Evolutionary conservation across 2,113 vertebrate genomes (phyloP), one percentile per base, ranked within the genome.

Genomic region (Sceloporus tristichus): DNA sequence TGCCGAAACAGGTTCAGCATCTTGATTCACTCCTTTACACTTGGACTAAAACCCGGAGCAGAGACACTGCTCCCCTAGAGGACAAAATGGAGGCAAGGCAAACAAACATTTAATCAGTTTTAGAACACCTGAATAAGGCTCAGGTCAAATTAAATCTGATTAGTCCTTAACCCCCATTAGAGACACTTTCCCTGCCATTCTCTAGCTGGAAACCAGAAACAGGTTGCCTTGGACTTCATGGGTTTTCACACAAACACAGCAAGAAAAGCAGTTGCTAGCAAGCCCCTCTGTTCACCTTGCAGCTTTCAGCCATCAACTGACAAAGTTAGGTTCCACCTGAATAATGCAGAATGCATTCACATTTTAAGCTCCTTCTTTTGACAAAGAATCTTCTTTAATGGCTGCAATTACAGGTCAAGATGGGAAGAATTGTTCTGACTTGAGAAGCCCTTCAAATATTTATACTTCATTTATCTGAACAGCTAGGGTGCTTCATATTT

Each of bases 371-470:
- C 59, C 93, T 34, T n/a, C 53, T n/a, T 76, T 25, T 16, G 75
- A 62, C 91, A 78, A 94, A 95, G 89, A 82, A 80, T 82, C 66
- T 71, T 88, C 0, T 13, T 88, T 94, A 94, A 92, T 92, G 89
- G 82, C 90, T 87, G 77, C 90, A 91, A 53, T 93, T 94, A 88
- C 0, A n/a, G 9, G 54, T 48, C 85, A 75, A 89, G 86, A 71
- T 91, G 78, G 74, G 91, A 77, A 84, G 81, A 91, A 82, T 18
- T 87, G 85, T 38, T 89, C 77, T 87, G 87, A 89, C 84, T 82
- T 89, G 82, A 90, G 90, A 76, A 65, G 88, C 48, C 0, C 59
- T 82, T 94, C 62, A 94, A 27, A 94, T 93, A 94, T 93, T 93
- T 90, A 93, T 83, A 80, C 80, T 62, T 90, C 10, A 81, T 93